phyloP scores from a whole-genome alignment of 2,888 invertebrate genomes.

The Erebia aethiops region DNA sequence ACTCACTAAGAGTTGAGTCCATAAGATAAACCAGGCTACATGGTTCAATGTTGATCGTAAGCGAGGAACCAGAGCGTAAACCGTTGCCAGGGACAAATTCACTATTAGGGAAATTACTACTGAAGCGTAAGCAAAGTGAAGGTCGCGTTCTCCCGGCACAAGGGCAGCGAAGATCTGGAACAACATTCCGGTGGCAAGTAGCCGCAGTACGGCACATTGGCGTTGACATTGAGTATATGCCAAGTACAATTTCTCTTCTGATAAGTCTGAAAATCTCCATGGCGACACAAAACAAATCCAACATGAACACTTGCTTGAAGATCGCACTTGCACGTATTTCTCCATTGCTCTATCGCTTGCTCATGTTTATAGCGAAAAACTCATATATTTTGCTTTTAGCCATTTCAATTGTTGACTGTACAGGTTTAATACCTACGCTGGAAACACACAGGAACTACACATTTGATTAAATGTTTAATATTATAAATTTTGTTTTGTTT shows the following conservation, averaged over 20 bases:
- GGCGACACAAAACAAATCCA: conserved; percentile 64
- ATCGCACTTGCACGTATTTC: conserved; percentile 57
- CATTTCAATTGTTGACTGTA: conserved; percentile 2
- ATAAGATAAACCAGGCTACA: conserved; percentile 85
- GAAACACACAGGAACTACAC: conserved; percentile 1
- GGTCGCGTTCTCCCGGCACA: conserved; percentile 70
- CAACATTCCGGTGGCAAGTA: conserved; percentile 63
- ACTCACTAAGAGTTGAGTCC: conserved; percentile 65
- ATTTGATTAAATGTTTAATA: background rate
- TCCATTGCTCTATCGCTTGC: conserved; percentile 57
- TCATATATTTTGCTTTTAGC: conserved; percentile 2
- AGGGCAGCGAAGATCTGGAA: conserved; percentile 65
- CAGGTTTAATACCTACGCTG: background rate
- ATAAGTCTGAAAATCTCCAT: conserved; percentile 67
- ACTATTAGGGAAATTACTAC: conserved; percentile 54
- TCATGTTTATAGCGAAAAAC: conserved; percentile 39
- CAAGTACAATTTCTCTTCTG: conserved; percentile 69
- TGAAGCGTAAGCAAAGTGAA: conserved; percentile 59
- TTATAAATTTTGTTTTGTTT: background rate
- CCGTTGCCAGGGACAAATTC: conserved; percentile 55
- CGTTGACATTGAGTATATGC: conserved; percentile 70
- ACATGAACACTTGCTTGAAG: conserved; percentile 53
- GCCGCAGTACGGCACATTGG: conserved; percentile 67
- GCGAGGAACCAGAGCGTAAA: conserved; percentile 54
- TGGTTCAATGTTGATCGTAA: conserved; percentile 84